A percentile compares a stretch with the other conserved stretches of the same genome.
phyloP scores from a whole-genome alignment of 1,140 invertebrate genomes.

The Trissolcus basalis region DNA sequence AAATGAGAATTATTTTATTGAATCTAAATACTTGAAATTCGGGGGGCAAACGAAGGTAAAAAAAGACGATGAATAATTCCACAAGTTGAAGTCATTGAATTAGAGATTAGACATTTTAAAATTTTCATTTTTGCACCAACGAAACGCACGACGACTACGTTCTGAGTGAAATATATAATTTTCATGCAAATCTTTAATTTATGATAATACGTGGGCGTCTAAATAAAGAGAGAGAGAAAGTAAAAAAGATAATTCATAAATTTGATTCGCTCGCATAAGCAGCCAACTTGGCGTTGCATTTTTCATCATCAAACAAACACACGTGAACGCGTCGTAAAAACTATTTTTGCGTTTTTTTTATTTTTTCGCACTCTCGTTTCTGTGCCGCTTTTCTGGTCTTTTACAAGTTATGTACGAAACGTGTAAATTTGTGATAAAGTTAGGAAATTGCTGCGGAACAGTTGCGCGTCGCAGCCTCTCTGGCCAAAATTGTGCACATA shows the following conservation, averaged over 20 bases:
- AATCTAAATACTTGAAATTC: no score
- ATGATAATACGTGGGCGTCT: neutral
- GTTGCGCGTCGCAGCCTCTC: constrained; percentile 27
- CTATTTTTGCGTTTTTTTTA: constrained; percentile 15
- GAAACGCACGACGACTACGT: neutral
- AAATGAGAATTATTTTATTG: neutral
- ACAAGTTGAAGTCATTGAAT: no score
- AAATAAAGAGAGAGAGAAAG: no score
- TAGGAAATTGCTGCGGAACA: constrained; percentile 33
- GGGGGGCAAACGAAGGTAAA: no score
- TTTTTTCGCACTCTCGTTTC: constrained; percentile 9
- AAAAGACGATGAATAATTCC: no score
- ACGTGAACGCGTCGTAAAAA: constrained; percentile 29
- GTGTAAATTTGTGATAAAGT: constrained; percentile 43
- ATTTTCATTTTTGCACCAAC: no score
- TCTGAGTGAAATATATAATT: neutral
- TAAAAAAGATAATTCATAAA: constrained; percentile 21
- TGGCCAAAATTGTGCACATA: constrained; percentile 32
- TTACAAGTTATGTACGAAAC: constrained; percentile 43
- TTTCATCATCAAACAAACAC: constrained; percentile 22
- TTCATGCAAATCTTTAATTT: neutral
- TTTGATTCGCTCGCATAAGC: constrained; percentile 13
- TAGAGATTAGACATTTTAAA: no score
- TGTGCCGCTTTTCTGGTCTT: constrained; percentile 21
- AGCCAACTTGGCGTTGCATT: constrained; percentile 29